phyloP scores from a whole-genome alignment of 2,888 invertebrate species.

The Odontomyia ornata region DNA sequence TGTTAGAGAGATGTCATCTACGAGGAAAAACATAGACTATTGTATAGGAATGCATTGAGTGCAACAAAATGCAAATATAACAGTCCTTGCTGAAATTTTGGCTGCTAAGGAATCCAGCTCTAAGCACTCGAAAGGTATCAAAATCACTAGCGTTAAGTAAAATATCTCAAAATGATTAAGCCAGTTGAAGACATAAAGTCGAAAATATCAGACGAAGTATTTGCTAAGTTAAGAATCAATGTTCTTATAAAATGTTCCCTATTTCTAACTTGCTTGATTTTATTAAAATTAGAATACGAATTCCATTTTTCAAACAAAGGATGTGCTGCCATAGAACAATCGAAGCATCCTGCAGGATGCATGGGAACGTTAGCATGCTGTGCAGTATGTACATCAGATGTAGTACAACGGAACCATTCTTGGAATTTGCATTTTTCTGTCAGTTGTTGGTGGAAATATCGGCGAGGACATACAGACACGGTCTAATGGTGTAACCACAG shows the following conservation, averaged over 20 bases:
- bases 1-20: constrained; percentile 10
- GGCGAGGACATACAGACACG: constrained; percentile 15
- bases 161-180: too few relatives aligned
- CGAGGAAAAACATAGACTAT: background rate
- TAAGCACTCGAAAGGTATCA: too few relatives aligned
- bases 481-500: constrained; percentile 22
- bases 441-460: constrained; percentile 14
- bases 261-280: background rate
- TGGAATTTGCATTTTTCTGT: constrained; percentile 34
- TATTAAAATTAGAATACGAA: background rate
- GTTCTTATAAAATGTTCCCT: too few relatives aligned
- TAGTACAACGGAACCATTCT: background rate
- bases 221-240: too few relatives aligned
- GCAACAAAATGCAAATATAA: background rate
- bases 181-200: too few relatives aligned
- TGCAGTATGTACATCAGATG: background rate
- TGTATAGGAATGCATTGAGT: background rate
- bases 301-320: background rate
- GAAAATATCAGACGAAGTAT: too few relatives aligned
- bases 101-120: too few relatives aligned
- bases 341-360: background rate
- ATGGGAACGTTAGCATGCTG: background rate
- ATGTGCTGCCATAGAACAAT: background rate
- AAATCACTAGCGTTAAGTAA: too few relatives aligned
- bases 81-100: background rate